phyloP scores from a whole-genome alignment of 1,140 invertebrate species.

The Hyles euphorbiae region DNA sequence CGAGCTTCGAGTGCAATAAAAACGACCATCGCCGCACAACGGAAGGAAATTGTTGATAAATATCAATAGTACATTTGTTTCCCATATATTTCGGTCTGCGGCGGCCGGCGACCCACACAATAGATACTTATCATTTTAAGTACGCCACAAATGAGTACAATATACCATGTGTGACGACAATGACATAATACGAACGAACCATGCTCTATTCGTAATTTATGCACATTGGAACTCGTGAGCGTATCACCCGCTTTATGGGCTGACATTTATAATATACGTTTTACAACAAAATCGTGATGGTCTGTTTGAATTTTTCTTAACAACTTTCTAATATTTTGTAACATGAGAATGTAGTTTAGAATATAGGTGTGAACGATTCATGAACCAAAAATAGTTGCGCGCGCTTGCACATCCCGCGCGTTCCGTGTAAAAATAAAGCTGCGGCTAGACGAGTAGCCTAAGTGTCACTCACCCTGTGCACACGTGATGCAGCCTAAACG shows the following conservation, averaged over 20 bases:
- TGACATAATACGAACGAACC: slow-evolving; percentile 4
- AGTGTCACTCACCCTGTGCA: slow-evolving; percentile 62
- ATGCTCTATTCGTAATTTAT: slow-evolving; percentile 11
- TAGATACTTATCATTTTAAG: slow-evolving; percentile 7
- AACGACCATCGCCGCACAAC: slow-evolving; percentile 2
- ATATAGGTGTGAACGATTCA: slow-evolving; percentile 52
- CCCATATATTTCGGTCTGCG: not conserved
- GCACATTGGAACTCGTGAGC: slow-evolving; percentile 1
- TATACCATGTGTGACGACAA: not conserved
- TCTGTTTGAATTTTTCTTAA: slow-evolving; percentile 12
- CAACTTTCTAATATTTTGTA: slow-evolving; percentile 40
- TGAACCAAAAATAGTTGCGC: slow-evolving; percentile 64
- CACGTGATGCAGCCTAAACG: slow-evolving; percentile 31
- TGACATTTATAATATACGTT: slow-evolving; percentile 4
- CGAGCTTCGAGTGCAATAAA: slow-evolving; percentile 4
- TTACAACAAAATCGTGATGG: slow-evolving; percentile 5
- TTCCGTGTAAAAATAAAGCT: slow-evolving; percentile 61
- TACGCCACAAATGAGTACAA: slow-evolving; percentile 1
- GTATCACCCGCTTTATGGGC: not conserved
- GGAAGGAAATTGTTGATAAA: slow-evolving; percentile 10
- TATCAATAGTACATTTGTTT: not conserved
- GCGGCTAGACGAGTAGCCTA: slow-evolving; percentile 35
- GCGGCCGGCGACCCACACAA: not conserved
- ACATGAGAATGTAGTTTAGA: slow-evolving; percentile 54
- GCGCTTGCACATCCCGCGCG: slow-evolving; percentile 42